Base-by-base conservation (phyloP, 2,888 invertebrate species). In the Eupeodes luniger region DNA sequence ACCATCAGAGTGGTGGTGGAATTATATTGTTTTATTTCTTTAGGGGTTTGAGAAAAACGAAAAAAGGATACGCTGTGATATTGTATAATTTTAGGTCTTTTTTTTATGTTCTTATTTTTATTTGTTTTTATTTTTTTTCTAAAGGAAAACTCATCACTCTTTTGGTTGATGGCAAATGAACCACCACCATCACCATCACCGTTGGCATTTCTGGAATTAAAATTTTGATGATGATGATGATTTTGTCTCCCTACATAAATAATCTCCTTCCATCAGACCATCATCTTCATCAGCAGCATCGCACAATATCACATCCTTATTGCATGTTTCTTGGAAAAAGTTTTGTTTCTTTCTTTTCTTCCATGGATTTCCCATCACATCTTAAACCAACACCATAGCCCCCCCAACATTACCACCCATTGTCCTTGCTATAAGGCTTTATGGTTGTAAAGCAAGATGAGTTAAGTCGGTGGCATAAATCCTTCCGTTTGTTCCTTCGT, bases 151-250 rank as follows among this genome's bases (percentile, higher is more conserved):
- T 81, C 85, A 88, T 88, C 85, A 88, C 77, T 85, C 75, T 81
- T 34, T 12, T 14, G 81, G 75, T 88, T 14, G 85, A 75, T 88
- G 44, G 81, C 75, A 88, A 88, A 88, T 88, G 85, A 88, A 81
- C 77, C 75, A 81, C 47, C 66, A 40, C 34, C 34, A 59, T 6
- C 53, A 80, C 59, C 76, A 84, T 9, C 72, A 72, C 88, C 85
- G 88, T 75, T 88, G 88, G 88, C 88, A 85, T 81, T 88, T 87
- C 81, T 75, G 77, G 75, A 88, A 88, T 85, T 88, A 88, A 88
- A 88, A 88, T 85, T 77, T 69, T 85, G 88, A 84, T 72, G 74
- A 86, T 80, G 81, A 74, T 77, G 75, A 72, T 72, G 34, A 59
- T 59, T 67, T 27, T 69, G 57, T 77, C 40, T 16, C 16, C 34